A percentile compares a stretch with the other conserved stretches of the same genome.
Evolutionary conservation across 2,797 vertebrate genomes (phyloP).

Genomic region (Enteromius thamalakanensis): DNA sequence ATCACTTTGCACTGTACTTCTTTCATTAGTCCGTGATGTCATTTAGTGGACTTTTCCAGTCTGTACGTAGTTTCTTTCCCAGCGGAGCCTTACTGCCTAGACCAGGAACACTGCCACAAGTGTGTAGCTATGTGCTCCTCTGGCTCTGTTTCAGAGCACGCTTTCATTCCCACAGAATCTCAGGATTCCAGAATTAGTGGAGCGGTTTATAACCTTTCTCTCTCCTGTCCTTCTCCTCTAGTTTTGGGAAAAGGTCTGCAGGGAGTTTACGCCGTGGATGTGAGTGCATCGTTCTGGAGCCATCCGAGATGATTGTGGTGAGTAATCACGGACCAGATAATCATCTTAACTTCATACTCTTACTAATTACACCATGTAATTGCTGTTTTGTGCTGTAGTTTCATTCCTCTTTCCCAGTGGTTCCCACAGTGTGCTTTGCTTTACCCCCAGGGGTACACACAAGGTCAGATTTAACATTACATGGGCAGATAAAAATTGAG

Average conservation of each 20-base stretch:
- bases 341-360: conserved; percentile 19
- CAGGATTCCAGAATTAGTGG: neutral
- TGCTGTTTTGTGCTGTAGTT: conserved; percentile 23
- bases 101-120: conserved; percentile 62
- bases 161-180: conserved; percentile 30
- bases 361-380: conserved; percentile 10
- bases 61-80: conserved; percentile 58
- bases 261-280: conserved; percentile 95
- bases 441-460: neutral
- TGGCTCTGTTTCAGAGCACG: neutral
- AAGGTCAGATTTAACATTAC: conserved; percentile 9
- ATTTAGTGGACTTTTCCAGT: conserved; percentile 71
- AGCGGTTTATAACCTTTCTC: neutral
- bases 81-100: conserved; percentile 55
- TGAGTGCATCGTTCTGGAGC: conserved; percentile 98
- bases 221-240: conserved; percentile 62
- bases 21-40: conserved; percentile 66
- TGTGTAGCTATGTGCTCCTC: conserved; percentile 51
- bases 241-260: conserved; percentile 95
- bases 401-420: conserved; percentile 11
- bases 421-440: conserved; percentile 1
- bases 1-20: conserved; percentile 40
- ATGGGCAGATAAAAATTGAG: neutral
- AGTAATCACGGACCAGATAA: conserved; percentile 68
- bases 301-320: conserved; percentile 99